Base-by-base conservation (phyloP, 2,113 vertebrate genomes). In the Leuciscus idus region DNA sequence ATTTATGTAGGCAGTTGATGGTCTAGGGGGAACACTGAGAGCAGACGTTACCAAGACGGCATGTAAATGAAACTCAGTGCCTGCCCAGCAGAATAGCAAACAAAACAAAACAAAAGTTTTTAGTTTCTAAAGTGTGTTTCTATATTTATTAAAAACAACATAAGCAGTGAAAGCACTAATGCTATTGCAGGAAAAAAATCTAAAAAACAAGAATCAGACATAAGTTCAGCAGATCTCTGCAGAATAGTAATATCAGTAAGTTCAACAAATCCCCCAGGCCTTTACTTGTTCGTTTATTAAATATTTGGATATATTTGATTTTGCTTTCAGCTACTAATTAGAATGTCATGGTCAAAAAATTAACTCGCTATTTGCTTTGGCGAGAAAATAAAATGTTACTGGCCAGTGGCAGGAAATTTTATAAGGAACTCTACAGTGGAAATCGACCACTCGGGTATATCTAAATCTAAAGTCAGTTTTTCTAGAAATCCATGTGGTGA, bases 1-100 rank as follows among this genome's bases (percentile, higher is more conserved):
- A 92, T 93, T 91, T 92, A 92, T 90, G 91, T 85, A 90, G 90
- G 77, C 83, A 88, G 90, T 88, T 91, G 92, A 92, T 90, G 90
- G 91, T 90, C 89, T 89, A 90, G 87, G 23, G 89, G 90, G 90
- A 88, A 33, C 48, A 81, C 66, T 48, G 88, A 91, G 88, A 89
- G 77, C 66, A 59, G 83, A 90, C 91, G 70, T 83, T 77, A 87
- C 89, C 85, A 87, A 89, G 91, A 84, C 52, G 62, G 89, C 86
- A 91, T 89, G 91, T 90, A 92, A 94, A 94, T 93, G 91, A 92
- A 83, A 91, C 74, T 57, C 87, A 81, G 87, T 73, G 86, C 87
- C 89, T 93, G 90, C 92, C 91, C 62, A 85, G 84, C 76, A 57
- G 90, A 90, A 93, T 90, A 91, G 91, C 91, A 91, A 92, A 93